phyloP scores from a whole-genome alignment of 2,113 vertebrate species.

The Globicephala melas region DNA sequence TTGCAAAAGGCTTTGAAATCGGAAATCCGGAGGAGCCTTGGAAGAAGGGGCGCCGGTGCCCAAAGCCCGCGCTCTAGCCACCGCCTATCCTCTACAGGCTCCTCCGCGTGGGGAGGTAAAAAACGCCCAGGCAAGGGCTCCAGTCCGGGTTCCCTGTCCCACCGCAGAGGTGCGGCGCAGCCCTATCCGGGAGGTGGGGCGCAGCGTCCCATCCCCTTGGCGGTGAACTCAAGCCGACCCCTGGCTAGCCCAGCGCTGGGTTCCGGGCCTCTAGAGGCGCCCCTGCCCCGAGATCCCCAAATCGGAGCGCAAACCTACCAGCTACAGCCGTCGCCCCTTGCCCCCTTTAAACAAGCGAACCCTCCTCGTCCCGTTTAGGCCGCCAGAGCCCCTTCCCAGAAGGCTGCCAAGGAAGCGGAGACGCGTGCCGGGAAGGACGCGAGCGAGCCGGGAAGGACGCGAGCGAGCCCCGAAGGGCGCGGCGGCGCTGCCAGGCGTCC shows the following conservation, averaged over 20 bases:
- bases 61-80: no score
- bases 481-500: background rate
- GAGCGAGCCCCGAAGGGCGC: background rate
- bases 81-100: background rate
- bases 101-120: background rate
- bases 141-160: background rate
- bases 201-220: background rate
- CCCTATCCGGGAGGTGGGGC: background rate
- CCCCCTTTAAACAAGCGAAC: background rate
- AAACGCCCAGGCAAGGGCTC: background rate
- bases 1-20: background rate
- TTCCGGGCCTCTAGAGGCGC: background rate
- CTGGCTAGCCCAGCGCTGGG: background rate
- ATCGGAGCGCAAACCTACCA: background rate
- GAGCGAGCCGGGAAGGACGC: background rate
- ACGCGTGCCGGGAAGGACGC: background rate
- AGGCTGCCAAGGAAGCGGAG: background rate
- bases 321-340: rapidly evolving
- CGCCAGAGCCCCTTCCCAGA: background rate
- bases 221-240: background rate
- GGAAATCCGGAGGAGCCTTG: background rate
- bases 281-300: rapidly evolving
- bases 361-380: background rate
- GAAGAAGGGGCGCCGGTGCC: background rate
- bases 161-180: rapidly evolving